A percentile compares a stretch with the other conserved stretches of the same genome.
phyloP scores from a whole-genome alignment of 2,888 invertebrate genomes.

The Ichneumon xanthorius region DNA sequence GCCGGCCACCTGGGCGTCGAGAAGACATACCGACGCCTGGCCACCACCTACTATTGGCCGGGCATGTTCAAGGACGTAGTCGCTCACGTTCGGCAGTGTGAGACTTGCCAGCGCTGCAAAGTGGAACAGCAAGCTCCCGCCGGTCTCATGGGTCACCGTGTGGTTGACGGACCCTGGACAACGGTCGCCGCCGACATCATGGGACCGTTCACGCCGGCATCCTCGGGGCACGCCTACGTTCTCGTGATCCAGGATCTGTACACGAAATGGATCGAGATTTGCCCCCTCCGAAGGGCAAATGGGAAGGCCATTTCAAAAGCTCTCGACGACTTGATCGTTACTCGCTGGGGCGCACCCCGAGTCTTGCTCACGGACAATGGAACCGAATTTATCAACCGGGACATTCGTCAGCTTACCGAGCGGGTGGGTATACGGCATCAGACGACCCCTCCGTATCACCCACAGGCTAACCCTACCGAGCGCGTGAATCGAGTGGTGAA shows the following conservation, averaged over 20 bases:
- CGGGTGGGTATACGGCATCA: neutral
- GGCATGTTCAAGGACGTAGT: neutral
- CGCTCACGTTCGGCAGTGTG: neutral
- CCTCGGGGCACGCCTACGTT: neutral
- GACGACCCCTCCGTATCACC: slow-evolving; percentile 23
- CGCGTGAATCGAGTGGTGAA: neutral
- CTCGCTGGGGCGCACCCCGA: slow-evolving; percentile 12
- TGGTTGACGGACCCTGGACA: neutral
- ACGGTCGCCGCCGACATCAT: neutral
- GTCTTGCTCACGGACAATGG: slow-evolving; percentile 21
- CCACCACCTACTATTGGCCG: neutral
- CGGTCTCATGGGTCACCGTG: neutral
- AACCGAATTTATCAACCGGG: slow-evolving; percentile 12
- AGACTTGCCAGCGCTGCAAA: neutral
- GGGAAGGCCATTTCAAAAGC: slow-evolving; percentile 43
- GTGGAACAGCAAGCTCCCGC: neutral
- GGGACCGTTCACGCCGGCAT: neutral
- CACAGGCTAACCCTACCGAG: slow-evolving; percentile 3
- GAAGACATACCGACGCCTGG: neutral
- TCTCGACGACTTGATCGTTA: slow-evolving; percentile 51
- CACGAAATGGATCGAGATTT: slow-evolving; percentile 66
- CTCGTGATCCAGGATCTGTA: slow-evolving; percentile 45
- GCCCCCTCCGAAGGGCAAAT: slow-evolving; percentile 63
- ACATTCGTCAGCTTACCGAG: neutral
- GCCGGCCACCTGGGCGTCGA: neutral